Percentiles rank a stretch among this genome's conserved stretches.
These are phyloP conservation scores for Arizona elegans DNA, from an alignment of 2,113 vertebrate genomes.

Conservation along the genomic window DNA sequence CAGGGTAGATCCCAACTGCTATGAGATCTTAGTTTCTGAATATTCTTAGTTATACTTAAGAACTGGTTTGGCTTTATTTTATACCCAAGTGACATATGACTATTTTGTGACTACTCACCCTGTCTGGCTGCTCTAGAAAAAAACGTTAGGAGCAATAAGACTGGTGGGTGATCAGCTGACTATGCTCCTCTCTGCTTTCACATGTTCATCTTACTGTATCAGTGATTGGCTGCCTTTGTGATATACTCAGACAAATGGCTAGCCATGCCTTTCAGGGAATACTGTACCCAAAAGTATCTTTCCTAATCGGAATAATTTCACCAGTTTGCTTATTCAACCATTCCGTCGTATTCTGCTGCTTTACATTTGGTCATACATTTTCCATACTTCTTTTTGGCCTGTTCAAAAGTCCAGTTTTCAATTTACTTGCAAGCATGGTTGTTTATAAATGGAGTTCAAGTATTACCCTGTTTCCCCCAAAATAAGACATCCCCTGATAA, in stretches of 20 bases:
- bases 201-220: background rate
- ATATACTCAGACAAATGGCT: background rate
- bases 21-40: background rate
- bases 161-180: background rate
- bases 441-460: background rate
- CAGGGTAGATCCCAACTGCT: background rate
- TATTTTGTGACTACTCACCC: background rate
- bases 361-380: background rate
- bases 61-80: background rate
- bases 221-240: background rate
- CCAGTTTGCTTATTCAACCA: background rate
- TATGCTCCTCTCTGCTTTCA: slow-evolving; percentile 1
- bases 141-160: background rate
- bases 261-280: background rate
- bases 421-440: background rate
- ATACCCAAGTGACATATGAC: background rate
- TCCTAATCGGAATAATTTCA: background rate
- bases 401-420: background rate
- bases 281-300: background rate
- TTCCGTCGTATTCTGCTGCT: background rate
- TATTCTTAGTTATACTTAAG: background rate
- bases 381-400: background rate
- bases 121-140: background rate
- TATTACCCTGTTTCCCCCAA: too few species aligned
- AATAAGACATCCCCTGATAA: too few species aligned